phyloP scores from a whole-genome alignment of 2,888 invertebrate genomes.

The Plusia festucae region DNA sequence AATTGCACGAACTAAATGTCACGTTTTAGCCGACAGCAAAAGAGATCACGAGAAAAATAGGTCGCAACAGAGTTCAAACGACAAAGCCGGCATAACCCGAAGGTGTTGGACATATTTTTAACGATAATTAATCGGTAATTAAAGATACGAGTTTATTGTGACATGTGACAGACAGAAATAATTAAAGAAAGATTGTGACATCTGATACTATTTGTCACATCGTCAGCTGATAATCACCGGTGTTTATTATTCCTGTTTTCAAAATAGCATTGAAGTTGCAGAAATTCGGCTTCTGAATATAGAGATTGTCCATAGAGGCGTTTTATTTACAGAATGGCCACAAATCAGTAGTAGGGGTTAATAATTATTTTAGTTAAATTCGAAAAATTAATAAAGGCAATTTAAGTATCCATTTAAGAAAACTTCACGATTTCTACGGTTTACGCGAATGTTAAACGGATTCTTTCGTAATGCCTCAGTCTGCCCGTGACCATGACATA shows the following conservation, averaged over 20 bases:
- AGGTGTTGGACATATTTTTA: constrained; percentile 13
- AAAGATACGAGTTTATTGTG: constrained; percentile 6
- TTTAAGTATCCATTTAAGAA: too few species aligned
- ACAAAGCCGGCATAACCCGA: constrained; percentile 11
- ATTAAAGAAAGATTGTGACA: constrained; percentile 18
- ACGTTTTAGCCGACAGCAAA: too few species aligned
- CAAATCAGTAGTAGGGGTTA: too few species aligned
- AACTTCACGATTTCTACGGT: too few species aligned
- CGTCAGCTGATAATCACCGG: neutral
- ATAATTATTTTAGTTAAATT: too few species aligned
- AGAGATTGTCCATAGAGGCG: too few species aligned
- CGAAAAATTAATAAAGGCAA: too few species aligned
- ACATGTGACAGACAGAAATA: constrained; percentile 6
- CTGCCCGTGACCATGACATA: too few species aligned
- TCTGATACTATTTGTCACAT: constrained; percentile 6
- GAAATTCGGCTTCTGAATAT: too few species aligned
- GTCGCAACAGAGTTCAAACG: neutral
- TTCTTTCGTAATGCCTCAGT: too few species aligned
- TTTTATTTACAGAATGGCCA: too few species aligned
- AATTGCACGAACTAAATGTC: neutral
- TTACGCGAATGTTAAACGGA: too few species aligned
- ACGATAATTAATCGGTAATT: constrained; percentile 31
- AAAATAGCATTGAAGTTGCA: neutral
- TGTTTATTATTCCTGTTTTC: neutral
- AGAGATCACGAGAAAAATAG: neutral